These are phyloP conservation scores for Phylloscopus whistleri DNA, from an alignment of 2,113 vertebrate genomes.

Conservation along the genomic window DNA sequence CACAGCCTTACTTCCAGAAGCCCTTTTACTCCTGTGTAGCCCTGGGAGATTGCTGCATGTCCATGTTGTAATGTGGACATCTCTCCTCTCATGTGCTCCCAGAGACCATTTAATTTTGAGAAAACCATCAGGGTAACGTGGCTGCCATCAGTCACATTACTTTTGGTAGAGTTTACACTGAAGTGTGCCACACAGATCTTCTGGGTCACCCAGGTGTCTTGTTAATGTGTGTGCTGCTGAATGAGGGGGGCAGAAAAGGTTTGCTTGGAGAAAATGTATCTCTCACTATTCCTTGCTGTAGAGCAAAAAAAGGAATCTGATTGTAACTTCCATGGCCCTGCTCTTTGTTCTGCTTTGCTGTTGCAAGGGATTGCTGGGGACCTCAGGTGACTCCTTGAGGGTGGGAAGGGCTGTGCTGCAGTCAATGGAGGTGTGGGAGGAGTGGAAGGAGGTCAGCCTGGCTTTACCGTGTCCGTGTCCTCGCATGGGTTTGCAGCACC, in stretches of 20 bases:
- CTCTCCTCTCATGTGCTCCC: neutral
- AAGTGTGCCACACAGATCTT: neutral
- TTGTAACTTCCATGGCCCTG: neutral
- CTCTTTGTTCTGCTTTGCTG: neutral
- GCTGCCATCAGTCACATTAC: neutral
- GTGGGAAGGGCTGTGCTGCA: neutral
- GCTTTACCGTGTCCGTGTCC: accelerated
- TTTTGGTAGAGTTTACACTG: neutral
- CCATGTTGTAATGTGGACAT: neutral
- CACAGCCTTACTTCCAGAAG: neutral
- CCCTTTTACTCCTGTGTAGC: neutral
- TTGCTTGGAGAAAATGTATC: neutral
- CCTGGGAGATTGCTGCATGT: neutral
- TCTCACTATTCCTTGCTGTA: neutral
- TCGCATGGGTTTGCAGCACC: accelerated
- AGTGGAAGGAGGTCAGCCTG: neutral
- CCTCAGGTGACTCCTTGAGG: neutral
- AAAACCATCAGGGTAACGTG: neutral
- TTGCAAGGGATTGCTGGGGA: neutral
- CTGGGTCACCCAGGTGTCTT: neutral
- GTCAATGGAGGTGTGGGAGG: neutral
- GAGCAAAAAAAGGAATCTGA: neutral
- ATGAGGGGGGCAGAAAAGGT: neutral
- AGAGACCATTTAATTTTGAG: neutral
- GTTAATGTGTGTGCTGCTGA: neutral